Percentiles rank a stretch among this genome's conserved stretches.
phyloP scores from a whole-genome alignment of 2,113 vertebrate genomes.

The Condylura cristata region DNA sequence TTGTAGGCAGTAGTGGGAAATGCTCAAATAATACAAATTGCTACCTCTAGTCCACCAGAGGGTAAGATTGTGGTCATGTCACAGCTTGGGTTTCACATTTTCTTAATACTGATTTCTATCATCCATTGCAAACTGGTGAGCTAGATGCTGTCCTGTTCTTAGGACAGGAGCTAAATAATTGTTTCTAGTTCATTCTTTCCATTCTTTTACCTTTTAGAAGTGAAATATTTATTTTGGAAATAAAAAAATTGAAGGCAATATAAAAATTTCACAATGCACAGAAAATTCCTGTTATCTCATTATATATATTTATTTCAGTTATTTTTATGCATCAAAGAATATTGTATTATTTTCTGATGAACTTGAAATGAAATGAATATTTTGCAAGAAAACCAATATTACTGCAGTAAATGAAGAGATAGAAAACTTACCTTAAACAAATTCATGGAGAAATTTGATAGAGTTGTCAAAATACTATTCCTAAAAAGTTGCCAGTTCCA shows the following conservation, averaged over 20 bases:
- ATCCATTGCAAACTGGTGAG: background rate
- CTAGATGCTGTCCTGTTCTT: background rate
- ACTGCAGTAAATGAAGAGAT: slow-evolving; percentile 43
- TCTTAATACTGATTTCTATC: slow-evolving; percentile 35
- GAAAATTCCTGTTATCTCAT: slow-evolving; percentile 29
- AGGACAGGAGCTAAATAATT: background rate
- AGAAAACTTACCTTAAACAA: slow-evolving; percentile 29
- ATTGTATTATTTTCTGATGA: slow-evolving; percentile 14
- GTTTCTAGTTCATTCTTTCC: background rate
- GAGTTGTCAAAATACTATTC: slow-evolving; percentile 59
- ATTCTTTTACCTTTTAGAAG: slow-evolving; percentile 42
- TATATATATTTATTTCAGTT: background rate
- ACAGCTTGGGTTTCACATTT: slow-evolving; percentile 30
- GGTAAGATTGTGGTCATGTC: background rate
- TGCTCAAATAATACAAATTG: slow-evolving; percentile 44
- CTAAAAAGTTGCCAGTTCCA: slow-evolving; percentile 55
- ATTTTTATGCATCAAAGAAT: background rate
- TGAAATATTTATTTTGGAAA: slow-evolving; percentile 32
- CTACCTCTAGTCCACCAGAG: slow-evolving; percentile 14
- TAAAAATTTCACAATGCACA: slow-evolving; percentile 22
- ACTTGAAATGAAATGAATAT: slow-evolving; percentile 54
- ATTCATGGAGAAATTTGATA: slow-evolving; percentile 51
- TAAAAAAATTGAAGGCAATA: background rate
- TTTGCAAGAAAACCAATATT: slow-evolving; percentile 35
- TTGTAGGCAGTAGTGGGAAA: slow-evolving; percentile 31